Evolutionary conservation across 2,888 invertebrate species (phyloP), one percentile per base, ranked within the genome.

Genomic region (Cryptus armator): DNA sequence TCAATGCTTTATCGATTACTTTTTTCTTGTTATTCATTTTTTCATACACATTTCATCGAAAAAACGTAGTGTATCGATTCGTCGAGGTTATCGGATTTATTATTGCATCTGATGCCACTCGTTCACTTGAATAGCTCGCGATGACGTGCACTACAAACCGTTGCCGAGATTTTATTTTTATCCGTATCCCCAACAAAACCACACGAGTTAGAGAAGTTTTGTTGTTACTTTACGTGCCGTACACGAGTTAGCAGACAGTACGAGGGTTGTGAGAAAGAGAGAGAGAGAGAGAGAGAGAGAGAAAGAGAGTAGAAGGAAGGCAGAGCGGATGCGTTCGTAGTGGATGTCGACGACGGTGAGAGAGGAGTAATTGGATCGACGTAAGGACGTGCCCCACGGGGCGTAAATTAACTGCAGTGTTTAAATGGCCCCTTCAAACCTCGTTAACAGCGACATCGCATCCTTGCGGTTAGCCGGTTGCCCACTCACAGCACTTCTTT

Each of bases 401-500:
- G 56, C 59, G 81, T 77, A 81, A 84, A 84, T 84, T 84, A 84
- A 81, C 84, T 84, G 84, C 77, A 84, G 84, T 84, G 84, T 83
- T 85, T 85, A 85, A 82, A 85, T 85, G 77, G 78, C 81, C 81
- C 83, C 81, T 84, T 86, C 75, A 80, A 80, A 85, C 76, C 80
- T 85, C 76, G 80, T 85, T 85, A 84, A 84, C 84, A 84, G 81
- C 81, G 77, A 84, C 81, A 81, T 81, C 67, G 48, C 71, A 77
- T 81, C 72, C 76, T 77, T 77, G 80, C 32, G 77, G 77, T 67
- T 77, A 29, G 48, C 72, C 51, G 76, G 59, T 64, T n/a, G 44
- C 32, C 56, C 56, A 43, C 48, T 67, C 59, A 10, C 66, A n/a
- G 12, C 12, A 14, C n/a, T 14, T 14, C 44, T 12, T 37, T n/a